Conservation (phyloP, 2,113 vertebrate species). For the Microcebus murinus region DNA sequence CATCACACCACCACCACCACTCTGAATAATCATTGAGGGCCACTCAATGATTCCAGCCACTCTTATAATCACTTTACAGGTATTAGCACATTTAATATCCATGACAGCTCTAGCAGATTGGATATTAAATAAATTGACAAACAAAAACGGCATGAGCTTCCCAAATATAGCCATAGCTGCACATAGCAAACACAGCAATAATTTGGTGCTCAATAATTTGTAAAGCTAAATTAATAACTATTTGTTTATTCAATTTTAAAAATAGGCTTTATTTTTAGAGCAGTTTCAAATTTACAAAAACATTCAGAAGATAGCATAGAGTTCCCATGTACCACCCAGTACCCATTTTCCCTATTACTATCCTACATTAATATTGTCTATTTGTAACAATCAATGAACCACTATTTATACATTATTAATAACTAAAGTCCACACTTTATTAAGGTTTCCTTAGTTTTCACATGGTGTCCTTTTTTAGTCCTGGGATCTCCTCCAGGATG, state of each 20-base stretch:
- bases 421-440: not conserved
- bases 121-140: not conserved
- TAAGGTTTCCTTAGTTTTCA: not conserved
- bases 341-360: not conserved
- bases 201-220: not conserved
- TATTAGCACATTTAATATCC: not conserved
- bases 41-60: not conserved
- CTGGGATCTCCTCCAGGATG: no score
- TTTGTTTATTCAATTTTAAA: not conserved
- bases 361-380: not conserved
- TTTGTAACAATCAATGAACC: not conserved
- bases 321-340: not conserved
- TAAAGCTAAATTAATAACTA: not conserved
- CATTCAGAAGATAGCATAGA: not conserved
- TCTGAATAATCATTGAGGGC: not conserved
- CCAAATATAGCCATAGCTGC: not conserved
- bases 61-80: not conserved
- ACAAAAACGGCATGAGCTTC: not conserved
- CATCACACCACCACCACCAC: not conserved
- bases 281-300: not conserved
- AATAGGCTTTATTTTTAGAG: not conserved
- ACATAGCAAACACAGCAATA: not conserved
- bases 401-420: not conserved
- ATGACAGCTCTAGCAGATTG: not conserved
- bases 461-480: not conserved